Percentiles rank a stretch among this genome's conserved stretches.
These are phyloP conservation scores for Cryptoprocta ferox DNA, from an alignment of 2,797 vertebrate genomes.

Conservation along the genomic window DNA sequence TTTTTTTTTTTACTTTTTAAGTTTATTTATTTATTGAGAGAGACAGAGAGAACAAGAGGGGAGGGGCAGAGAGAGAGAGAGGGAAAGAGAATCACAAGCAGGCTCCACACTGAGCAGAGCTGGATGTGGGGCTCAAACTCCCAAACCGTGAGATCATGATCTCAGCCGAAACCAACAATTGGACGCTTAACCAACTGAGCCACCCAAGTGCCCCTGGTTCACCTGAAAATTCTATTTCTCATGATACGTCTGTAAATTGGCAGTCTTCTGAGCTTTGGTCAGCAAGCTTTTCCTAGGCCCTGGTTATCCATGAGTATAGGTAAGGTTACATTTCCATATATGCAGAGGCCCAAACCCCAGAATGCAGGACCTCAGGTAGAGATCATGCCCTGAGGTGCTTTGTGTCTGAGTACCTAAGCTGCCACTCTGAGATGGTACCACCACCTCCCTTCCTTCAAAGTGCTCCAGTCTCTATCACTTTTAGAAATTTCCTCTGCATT, in stretches of 20 bases:
- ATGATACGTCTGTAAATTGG: neutral
- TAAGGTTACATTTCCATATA: neutral
- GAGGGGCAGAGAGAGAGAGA: too few relatives aligned
- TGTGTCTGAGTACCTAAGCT: neutral
- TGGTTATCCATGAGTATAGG: neutral
- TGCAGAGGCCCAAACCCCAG: neutral
- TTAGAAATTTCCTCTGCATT: conserved; percentile 45
- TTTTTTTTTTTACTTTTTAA: too few relatives aligned
- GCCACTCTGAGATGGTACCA: neutral
- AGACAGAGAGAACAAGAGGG: too few relatives aligned
- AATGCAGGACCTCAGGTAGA: neutral
- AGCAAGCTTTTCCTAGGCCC: neutral
- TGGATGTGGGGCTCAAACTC: too few relatives aligned
- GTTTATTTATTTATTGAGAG: too few relatives aligned
- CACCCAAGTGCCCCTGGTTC: neutral
- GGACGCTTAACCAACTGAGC: too few relatives aligned
- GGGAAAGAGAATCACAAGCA: too few relatives aligned
- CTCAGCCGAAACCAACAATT: too few relatives aligned
- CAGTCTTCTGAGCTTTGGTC: neutral
- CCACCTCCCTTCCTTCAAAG: neutral
- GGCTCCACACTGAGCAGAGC: too few relatives aligned
- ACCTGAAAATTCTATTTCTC: conserved; percentile 11
- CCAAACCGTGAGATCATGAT: too few relatives aligned
- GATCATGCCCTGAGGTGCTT: neutral
- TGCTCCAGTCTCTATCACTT: neutral